Evolutionary conservation across 2,113 vertebrate genomes (phyloP).

Genomic region (Orycteropus afer): DNA sequence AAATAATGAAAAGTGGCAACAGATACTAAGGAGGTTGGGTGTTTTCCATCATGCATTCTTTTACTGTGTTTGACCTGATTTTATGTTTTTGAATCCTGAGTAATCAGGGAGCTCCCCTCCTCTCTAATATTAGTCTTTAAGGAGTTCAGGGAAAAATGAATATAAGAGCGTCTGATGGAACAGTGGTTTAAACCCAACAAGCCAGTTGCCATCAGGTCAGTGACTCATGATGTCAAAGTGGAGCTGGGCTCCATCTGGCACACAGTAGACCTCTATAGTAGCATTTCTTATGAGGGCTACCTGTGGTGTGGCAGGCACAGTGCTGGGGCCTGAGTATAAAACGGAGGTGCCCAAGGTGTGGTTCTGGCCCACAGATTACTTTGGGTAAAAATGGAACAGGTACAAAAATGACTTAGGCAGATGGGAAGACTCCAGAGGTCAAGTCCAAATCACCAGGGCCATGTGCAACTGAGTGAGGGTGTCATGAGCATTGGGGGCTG

Average conservation of each 20-base stretch:
- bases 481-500: not conserved
- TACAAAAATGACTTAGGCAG: not conserved
- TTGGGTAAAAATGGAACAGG: not conserved
- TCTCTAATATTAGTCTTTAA: not conserved
- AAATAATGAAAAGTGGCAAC: not conserved
- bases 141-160: not conserved
- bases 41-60: not conserved
- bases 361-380: not conserved
- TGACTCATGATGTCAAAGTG: not conserved
- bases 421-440: not conserved
- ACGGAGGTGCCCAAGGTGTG: not conserved
- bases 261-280: not conserved
- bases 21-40: not conserved
- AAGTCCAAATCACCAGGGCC: not conserved
- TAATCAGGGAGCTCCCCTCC: not conserved
- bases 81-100: not conserved
- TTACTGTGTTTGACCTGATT: not conserved
- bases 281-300: not conserved
- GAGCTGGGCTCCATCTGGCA: not conserved
- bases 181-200: not conserved
- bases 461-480: accelerated
- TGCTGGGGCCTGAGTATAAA: too few species aligned
- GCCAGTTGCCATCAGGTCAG: not conserved
- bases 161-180: not conserved
- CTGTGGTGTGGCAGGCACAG: not conserved